Base-by-base conservation (phyloP, 2,113 vertebrate species). In the Clarias batrachus region DNA sequence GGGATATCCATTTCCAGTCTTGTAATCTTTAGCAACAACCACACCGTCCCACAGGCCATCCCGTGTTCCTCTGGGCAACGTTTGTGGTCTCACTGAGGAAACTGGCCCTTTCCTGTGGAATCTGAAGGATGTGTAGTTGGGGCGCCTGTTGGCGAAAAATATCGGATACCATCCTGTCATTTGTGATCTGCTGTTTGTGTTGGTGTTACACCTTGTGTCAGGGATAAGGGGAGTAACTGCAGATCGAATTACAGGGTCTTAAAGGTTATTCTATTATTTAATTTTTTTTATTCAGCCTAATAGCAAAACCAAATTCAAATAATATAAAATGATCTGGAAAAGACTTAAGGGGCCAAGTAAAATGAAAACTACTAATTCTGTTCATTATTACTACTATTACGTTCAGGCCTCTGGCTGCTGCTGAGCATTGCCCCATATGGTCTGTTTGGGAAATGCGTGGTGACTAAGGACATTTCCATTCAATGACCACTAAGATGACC, bases 31-130 rank as follows among this genome's bases (percentile, higher is more conserved):
- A 23, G 54, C 82, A 74, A 86, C 33, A 77, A 82, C 52, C 81
- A 87, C 52, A 66, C 66, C 19, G 30, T 21, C 48, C 78, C 27
- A 78, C 59, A 52, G 84, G 60, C 74, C 59, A 70, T 5, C 23
- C 70, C 71, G 82, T 14, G 1, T 54, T 37, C 56, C 27, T 68
- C 16, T 37, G 82, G 62, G 48, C 78, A 91, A 90, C 94, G 91
- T 95, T 92, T 92, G 90, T 82, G 93, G 94, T 94, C 90, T 85
- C 89, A 93, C 90, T 90, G 93, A 95, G 95, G 94, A 97, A 97
- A 96, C 86, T 83, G 89, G 91, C 91, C 93, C 92, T 91, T 96
- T 96, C 95, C 89, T 87, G 88, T 93, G 92, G 91, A 89, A 91
- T 81, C 93, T 88, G 86, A 80, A 86, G 90, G 91, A 92, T 90